Evolutionary conservation across 1,140 invertebrate species (phyloP).

Genomic region (Helicoverpa armigera): DNA sequence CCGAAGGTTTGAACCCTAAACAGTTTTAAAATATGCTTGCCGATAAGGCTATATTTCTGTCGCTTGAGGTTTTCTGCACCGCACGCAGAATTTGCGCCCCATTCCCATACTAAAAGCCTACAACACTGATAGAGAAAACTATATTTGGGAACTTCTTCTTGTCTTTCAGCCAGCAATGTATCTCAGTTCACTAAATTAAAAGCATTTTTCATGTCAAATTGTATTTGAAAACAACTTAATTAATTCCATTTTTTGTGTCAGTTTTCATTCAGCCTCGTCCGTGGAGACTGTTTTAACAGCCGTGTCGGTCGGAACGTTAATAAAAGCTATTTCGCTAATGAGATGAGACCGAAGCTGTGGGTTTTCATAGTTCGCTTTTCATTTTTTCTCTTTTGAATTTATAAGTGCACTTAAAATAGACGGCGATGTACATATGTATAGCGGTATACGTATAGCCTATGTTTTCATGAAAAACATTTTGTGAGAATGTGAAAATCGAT

Average conservation of each 20-base stretch:
- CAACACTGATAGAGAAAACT: too few species aligned
- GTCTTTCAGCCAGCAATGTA: too few species aligned
- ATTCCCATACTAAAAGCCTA: too few species aligned
- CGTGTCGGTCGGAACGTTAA: not conserved
- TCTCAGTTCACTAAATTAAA: too few species aligned
- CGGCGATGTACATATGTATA: not conserved
- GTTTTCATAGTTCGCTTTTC: conserved; percentile 2
- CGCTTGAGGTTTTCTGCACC: too few species aligned
- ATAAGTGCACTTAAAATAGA: not conserved
- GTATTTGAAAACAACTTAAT: not conserved
- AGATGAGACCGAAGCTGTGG: conserved; percentile 7
- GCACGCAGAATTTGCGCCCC: too few species aligned
- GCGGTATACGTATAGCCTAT: not conserved
- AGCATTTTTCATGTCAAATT: not conserved
- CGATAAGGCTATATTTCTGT: too few species aligned
- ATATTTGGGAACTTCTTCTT: too few species aligned
- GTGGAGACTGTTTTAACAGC: not conserved
- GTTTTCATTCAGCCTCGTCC: not conserved
- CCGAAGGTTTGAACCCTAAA: too few species aligned
- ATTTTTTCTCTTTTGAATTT: conserved; percentile 23
- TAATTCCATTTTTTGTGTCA: not conserved
- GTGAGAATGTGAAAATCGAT: not conserved
- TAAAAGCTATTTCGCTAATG: conserved; percentile 19
- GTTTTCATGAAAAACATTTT: not conserved
- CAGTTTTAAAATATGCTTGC: too few species aligned